phyloP scores from a whole-genome alignment of 1,140 invertebrate species.

The Tetraneura akinire region DNA sequence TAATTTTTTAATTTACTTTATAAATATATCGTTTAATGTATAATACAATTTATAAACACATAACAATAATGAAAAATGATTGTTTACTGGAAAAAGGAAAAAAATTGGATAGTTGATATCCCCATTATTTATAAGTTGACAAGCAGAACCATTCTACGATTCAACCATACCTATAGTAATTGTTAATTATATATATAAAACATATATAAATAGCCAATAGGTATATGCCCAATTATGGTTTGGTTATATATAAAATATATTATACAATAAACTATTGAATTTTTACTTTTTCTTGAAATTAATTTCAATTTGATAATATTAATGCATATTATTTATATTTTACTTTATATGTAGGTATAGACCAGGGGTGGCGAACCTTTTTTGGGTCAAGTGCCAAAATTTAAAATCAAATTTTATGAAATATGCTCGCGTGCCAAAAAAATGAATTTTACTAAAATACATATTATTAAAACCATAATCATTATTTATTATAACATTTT shows the following conservation, averaged over 20 bases:
- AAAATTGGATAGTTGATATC: not conserved
- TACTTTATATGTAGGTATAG: not conserved
- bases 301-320: not conserved
- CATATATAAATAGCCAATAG: too few species aligned
- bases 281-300: not conserved
- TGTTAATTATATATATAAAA: constrained; percentile 1
- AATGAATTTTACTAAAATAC: too few species aligned
- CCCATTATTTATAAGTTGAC: constrained; percentile 2
- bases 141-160: constrained; percentile 24
- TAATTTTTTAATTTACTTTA: constrained; percentile 27
- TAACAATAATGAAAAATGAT: constrained; percentile 29
- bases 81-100: constrained; percentile 7
- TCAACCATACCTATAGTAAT: not conserved
- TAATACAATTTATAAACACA: constrained; percentile 9
- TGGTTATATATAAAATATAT: too few species aligned
- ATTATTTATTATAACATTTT: too few species aligned
- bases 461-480: too few species aligned
- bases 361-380: too few species aligned
- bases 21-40: constrained; percentile 18
- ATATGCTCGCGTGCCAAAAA: too few species aligned
- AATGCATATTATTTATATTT: not conserved
- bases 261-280: not conserved
- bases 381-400: too few species aligned
- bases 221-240: not conserved
- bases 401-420: too few species aligned